Evolutionary conservation across 2,888 invertebrate species (phyloP).

Genomic region (Galeopsomyia nigrocyanea): DNA sequence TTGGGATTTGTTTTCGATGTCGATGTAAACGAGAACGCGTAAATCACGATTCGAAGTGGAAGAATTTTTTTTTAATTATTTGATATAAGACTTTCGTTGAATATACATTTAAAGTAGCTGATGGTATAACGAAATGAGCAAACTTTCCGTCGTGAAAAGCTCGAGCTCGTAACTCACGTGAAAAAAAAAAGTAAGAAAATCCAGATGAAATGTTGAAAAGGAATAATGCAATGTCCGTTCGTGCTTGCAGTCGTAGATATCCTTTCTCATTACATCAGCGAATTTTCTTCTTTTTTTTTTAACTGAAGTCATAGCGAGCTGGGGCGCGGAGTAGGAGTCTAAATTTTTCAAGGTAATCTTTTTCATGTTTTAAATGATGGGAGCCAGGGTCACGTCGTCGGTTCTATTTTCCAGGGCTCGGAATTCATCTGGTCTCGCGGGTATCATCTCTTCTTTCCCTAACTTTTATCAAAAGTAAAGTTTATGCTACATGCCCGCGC

Average conservation of each 20-base stretch:
- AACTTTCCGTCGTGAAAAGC: too few relatives aligned
- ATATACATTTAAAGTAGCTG: too few relatives aligned
- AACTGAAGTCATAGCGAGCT: constrained; percentile 12
- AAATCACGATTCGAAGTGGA: too few relatives aligned
- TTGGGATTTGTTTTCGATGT: too few relatives aligned
- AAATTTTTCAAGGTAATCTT: constrained; percentile 29
- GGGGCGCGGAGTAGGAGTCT: background rate
- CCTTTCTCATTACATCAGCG: constrained; percentile 24
- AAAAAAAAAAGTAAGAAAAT: background rate
- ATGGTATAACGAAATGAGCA: too few relatives aligned
- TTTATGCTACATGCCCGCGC: constrained; percentile 8
- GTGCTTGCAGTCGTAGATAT: background rate
- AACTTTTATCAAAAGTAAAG: constrained; percentile 43
- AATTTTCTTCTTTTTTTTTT: background rate
- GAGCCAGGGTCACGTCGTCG: constrained; percentile 28
- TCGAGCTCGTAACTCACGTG: too few relatives aligned
- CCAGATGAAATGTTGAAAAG: too few relatives aligned
- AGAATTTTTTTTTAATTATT: too few relatives aligned
- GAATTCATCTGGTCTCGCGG: constrained; percentile 29
- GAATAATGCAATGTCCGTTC: constrained; percentile 4
- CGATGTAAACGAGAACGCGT: too few relatives aligned
- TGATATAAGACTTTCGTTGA: too few relatives aligned
- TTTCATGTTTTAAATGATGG: constrained; percentile 38
- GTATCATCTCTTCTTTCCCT: constrained; percentile 31
- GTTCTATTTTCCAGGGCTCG: constrained; percentile 29